phyloP scores from a whole-genome alignment of 2,888 invertebrate genomes.

The Eurois occulta region DNA sequence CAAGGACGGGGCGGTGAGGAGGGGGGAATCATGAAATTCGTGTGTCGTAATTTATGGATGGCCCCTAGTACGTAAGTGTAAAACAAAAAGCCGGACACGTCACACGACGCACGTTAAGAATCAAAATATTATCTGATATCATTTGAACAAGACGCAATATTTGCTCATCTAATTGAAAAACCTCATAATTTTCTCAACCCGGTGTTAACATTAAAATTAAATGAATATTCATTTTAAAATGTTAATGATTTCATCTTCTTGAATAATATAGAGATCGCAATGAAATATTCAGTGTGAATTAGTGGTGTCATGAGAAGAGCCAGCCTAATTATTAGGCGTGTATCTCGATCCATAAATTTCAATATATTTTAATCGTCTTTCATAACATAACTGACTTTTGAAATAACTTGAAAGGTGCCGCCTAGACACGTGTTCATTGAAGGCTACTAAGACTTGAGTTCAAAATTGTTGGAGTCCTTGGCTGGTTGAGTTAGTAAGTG shows the following conservation, averaged over 20 bases:
- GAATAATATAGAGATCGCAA: slow-evolving; percentile 82
- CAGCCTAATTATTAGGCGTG: slow-evolving; percentile 68
- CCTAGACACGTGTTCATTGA: slow-evolving; percentile 46
- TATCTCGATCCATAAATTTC: slow-evolving; percentile 83
- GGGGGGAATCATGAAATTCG: no score
- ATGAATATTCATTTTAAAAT: slow-evolving; percentile 65
- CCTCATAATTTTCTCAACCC: slow-evolving; percentile 23
- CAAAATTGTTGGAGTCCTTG: slow-evolving; percentile 32
- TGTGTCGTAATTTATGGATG: no score
- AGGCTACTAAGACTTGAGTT: slow-evolving; percentile 20
- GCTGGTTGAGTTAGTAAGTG: slow-evolving; percentile 11
- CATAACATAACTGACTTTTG: slow-evolving; percentile 56
- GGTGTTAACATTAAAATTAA: slow-evolving; percentile 30
- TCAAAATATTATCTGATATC: background rate
- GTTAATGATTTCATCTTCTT: slow-evolving; percentile 74
- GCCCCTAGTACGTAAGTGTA: background rate
- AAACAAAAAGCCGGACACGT: background rate
- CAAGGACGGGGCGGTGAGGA: no score
- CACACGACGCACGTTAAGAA: background rate
- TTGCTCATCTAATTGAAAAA: slow-evolving; percentile 40
- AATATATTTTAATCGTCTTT: slow-evolving; percentile 70
- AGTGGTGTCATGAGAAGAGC: slow-evolving; percentile 68
- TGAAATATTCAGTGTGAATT: slow-evolving; percentile 88
- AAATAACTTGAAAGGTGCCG: slow-evolving; percentile 58
- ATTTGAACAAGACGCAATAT: slow-evolving; percentile 15